Base-by-base conservation (phyloP, 2,113 vertebrate species). In the Grantiella picta region DNA sequence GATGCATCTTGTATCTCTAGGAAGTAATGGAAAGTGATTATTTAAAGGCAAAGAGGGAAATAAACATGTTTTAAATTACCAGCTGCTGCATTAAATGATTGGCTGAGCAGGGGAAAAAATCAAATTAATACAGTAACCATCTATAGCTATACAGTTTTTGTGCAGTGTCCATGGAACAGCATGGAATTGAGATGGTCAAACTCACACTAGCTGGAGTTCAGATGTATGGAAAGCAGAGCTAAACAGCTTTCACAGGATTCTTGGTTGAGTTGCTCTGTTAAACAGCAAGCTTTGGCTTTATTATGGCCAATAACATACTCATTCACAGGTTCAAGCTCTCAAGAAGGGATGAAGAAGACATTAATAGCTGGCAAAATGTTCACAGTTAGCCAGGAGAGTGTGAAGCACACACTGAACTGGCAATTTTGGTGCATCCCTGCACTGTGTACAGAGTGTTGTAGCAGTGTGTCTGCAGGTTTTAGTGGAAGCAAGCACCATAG, bases 261-360 rank as follows among this genome's bases (percentile, higher is more conserved):
- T 95, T 96, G 60, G 65, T 86, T 95, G 63, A 86, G 54, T 59
- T 88, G 53, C 57, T 95, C 82, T 96, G 79, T 92, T 96, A 97
- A 96, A 95, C 70, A 97, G 75, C 49, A 89, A 45, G 64, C 29
- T 93, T 72, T 96, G 64, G 71, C 36, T 96, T 95, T 95, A 93
- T 86, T 97, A 83, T 23, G 68, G 63, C 88, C 97, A 97, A 96
- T 94, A 97, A 89, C 60, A 80, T 91, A 94, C 77, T 97, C 83
- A 96, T 97, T 94, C 94, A 92, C 59, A 83, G 94, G 28, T 94
- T 96, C 92, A 95, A 91, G 79, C 65, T 96, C 89, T 92, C 83
- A 91, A 59, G 93, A 95, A 94, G 49, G 77, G 82, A 89, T 75
- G 93, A 76, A 96, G 69, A 84, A 82, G 29, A 69, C 50, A 86